A percentile compares a stretch with the other conserved stretches of the same genome.
Conservation (phyloP, 1,140 invertebrate genomes). For the Drosophila sp. region DNA sequence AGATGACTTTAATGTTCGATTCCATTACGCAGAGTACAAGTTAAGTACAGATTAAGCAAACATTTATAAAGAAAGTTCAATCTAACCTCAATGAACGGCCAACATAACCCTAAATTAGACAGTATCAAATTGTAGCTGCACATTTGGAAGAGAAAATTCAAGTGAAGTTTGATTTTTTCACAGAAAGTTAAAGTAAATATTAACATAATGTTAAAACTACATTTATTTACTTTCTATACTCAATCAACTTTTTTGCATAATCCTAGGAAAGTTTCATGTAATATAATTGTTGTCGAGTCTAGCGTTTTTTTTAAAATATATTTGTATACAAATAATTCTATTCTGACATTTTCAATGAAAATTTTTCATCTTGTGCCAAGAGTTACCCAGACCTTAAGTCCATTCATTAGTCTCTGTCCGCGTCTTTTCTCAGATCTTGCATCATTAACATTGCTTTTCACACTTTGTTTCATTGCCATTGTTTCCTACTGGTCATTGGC, state of each 20-base stretch:
- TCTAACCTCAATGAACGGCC: too few species aligned
- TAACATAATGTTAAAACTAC: background rate
- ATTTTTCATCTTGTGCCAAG: slow-evolving; percentile 38
- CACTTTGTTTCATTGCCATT: slow-evolving; percentile 70
- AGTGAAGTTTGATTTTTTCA: too few species aligned
- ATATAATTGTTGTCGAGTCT: slow-evolving; percentile 1
- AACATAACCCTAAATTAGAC: too few species aligned
- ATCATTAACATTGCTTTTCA: slow-evolving; percentile 77
- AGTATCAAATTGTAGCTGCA: too few species aligned
- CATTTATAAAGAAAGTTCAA: background rate
- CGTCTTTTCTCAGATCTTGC: slow-evolving; percentile 26
- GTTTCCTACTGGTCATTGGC: slow-evolving; percentile 75
- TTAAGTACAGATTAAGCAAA: slow-evolving; percentile 1
- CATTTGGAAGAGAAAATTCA: too few species aligned
- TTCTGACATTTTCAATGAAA: slow-evolving; percentile 31
- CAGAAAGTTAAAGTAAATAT: background rate
- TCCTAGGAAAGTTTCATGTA: background rate
- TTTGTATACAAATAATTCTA: slow-evolving; percentile 18
- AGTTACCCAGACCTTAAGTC: slow-evolving; percentile 28
- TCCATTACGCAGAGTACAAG: slow-evolving; percentile 2
- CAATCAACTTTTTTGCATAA: too few species aligned
- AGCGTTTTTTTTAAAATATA: background rate
- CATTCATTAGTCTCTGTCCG: slow-evolving; percentile 65
- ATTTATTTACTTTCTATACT: too few species aligned
- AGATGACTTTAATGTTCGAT: slow-evolving; percentile 25